Evolutionary conservation across 2,113 vertebrate genomes (phyloP).

Genomic region (Oryctolagus cuniculus): mOryCun1.1 NC_091446.1:31765501-31766000

Average conservation of each 20-base stretch:
- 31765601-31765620: slow-evolving; percentile 96
- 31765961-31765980: slow-evolving; percentile 98
- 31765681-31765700: slow-evolving; percentile 98
- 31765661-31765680: slow-evolving; percentile 97
- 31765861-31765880: slow-evolving; percentile 90
- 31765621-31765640: slow-evolving; percentile 96
- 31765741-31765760: slow-evolving; percentile 92
- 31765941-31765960: slow-evolving; percentile 95
- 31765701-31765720: slow-evolving; percentile 97
- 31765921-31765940: slow-evolving; percentile 86
- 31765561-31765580: slow-evolving; percentile 96
- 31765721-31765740: slow-evolving; percentile 96
- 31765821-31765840: slow-evolving; percentile 81
- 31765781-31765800: slow-evolving; percentile 96
- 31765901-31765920: slow-evolving; percentile 98
- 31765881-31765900: slow-evolving; percentile 99
- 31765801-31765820: slow-evolving; percentile 96
- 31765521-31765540: slow-evolving; percentile 95
- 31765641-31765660: slow-evolving; percentile 96
- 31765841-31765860: too few relatives aligned
- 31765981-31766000: slow-evolving; percentile 97
- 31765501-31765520: slow-evolving; percentile 96
- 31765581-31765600: slow-evolving; percentile 99
- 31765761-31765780: slow-evolving; percentile 96
- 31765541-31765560: slow-evolving; percentile 98